These are phyloP conservation scores for Formica selysi DNA, from an alignment of 1,140 invertebrate genomes.

Conservation along the genomic window DNA sequence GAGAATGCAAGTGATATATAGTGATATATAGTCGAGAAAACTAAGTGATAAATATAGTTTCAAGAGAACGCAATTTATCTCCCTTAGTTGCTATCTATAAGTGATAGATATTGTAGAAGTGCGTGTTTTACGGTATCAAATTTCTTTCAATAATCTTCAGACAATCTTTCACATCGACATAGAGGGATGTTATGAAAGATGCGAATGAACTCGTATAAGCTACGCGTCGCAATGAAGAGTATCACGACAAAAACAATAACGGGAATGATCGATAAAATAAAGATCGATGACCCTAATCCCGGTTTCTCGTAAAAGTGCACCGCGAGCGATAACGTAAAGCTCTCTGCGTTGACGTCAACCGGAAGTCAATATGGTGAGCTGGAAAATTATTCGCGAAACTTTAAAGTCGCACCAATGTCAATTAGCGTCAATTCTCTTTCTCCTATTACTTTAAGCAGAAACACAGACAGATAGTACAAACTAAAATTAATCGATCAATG, in stretches of 20 bases:
- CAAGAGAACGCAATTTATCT: not conserved
- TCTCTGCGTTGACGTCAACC: slow-evolving; percentile 22
- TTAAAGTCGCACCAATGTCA: not conserved
- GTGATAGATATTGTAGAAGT: not conserved
- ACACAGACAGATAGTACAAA: not conserved
- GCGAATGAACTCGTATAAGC: not conserved
- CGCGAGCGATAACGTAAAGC: slow-evolving; percentile 35
- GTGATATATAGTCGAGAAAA: too few relatives aligned
- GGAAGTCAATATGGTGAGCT: not conserved
- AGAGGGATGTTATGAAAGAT: not conserved
- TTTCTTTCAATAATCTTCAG: not conserved
- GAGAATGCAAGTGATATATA: too few relatives aligned
- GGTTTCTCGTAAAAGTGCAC: slow-evolving; percentile 25
- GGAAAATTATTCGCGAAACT: not conserved
- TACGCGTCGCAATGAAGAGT: not conserved
- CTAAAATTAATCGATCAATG: not conserved
- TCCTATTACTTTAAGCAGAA: not conserved
- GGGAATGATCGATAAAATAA: slow-evolving; percentile 46
- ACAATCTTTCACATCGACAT: not conserved
- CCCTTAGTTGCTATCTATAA: not conserved
- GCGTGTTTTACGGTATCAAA: not conserved
- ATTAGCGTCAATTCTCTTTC: not conserved
- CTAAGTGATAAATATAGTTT: too few relatives aligned
- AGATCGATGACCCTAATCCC: slow-evolving; percentile 46
- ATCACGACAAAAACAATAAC: not conserved